Evolutionary conservation across 2,797 vertebrate species (phyloP).

Genomic region (Gobio occitaniae): DNA sequence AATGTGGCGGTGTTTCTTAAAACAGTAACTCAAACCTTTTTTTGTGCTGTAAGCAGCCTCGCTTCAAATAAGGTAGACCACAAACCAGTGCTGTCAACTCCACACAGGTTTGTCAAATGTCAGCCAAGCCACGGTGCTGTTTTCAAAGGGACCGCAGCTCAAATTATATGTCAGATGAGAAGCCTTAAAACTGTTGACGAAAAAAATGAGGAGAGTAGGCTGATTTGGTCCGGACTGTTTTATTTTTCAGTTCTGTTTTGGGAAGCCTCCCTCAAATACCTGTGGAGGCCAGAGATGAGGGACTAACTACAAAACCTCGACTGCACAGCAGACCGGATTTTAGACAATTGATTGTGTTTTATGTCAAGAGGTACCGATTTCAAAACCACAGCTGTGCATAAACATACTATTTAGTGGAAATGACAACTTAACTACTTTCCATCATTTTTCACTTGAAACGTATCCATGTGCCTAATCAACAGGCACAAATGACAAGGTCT

Average conservation of each 20-base stretch:
- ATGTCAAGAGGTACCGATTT: conserved; percentile 49
- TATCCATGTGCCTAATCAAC: conserved; percentile 33
- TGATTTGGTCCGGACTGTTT: conserved; percentile 60
- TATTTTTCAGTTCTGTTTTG: conserved; percentile 56
- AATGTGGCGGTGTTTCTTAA: conserved; percentile 58
- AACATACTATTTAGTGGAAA: conserved; percentile 60
- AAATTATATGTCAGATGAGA: conserved; percentile 74
- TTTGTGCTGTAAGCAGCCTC: conserved; percentile 58
- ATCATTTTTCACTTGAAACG: conserved; percentile 53
- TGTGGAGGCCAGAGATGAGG: conserved; percentile 54
- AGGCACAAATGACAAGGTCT: conserved; percentile 18
- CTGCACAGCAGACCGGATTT: conserved; percentile 36
- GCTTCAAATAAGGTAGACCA: conserved; percentile 72
- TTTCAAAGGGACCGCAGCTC: conserved; percentile 69
- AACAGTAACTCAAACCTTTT: conserved; percentile 56
- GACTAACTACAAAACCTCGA: conserved; percentile 38
- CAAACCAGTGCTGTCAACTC: conserved; percentile 67
- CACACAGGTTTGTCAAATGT: conserved; percentile 72
- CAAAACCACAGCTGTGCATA: conserved; percentile 42
- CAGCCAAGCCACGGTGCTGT: conserved; percentile 69
- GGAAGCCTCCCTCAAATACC: conserved; percentile 61
- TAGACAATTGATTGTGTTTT: conserved; percentile 54
- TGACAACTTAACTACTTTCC: conserved; percentile 53
- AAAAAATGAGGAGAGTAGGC: conserved; percentile 56
- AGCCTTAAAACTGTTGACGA: conserved; percentile 58